Base-by-base conservation (phyloP, 2,113 vertebrate genomes). In the Myrmophylax atrothorax region DNA sequence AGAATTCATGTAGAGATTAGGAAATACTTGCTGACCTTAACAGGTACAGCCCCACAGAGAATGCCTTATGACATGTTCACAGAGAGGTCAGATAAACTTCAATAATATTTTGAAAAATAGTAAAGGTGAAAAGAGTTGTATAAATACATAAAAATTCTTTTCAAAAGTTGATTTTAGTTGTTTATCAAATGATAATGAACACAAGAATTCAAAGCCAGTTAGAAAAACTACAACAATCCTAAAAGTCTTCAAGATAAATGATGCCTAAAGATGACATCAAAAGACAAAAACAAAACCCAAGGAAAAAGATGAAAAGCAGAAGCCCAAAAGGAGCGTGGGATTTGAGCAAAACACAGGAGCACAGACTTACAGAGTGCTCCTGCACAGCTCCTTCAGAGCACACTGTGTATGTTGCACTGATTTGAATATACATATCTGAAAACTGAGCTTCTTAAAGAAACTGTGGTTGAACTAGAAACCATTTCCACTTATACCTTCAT, bases 381-480 rank as follows among this genome's bases (percentile, higher is more conserved):
- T 46, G 23, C 38, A 35, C 29, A 38, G 18, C 14, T 84, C n/a
- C 69, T 88, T 50, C 35, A 33, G 46, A 72, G 25, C 12, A 35
- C 3, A 1, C 8, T 14, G 13, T 24, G 6, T 46, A 13, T 40
- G 25, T 59, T 4, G 0, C 42, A 68, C 5, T 8, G 26, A 26
- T 89, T 52, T 28, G 18, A 90, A 90, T 94, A 87, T 13, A 84
- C 1, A 0, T 22, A 40, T 47, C 56, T 52, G 75, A 79, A 80
- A 18, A 19, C 17, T 78, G 44, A 14, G 7, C 37, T 80, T 58
- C 62, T 68, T 75, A 84, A 60, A 62, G 56, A 76, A 14, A 46
- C 47, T 60, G 38, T 60, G 55, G 50, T 79, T 94, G 90, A 58
- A 80, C 31, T 63, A 93, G 89, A 73, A 92, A 87, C 47, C 6